A percentile compares a stretch with the other conserved stretches of the same genome.
phyloP scores from a whole-genome alignment of 2,113 vertebrate genomes.

The Pluvialis apricaria region DNA sequence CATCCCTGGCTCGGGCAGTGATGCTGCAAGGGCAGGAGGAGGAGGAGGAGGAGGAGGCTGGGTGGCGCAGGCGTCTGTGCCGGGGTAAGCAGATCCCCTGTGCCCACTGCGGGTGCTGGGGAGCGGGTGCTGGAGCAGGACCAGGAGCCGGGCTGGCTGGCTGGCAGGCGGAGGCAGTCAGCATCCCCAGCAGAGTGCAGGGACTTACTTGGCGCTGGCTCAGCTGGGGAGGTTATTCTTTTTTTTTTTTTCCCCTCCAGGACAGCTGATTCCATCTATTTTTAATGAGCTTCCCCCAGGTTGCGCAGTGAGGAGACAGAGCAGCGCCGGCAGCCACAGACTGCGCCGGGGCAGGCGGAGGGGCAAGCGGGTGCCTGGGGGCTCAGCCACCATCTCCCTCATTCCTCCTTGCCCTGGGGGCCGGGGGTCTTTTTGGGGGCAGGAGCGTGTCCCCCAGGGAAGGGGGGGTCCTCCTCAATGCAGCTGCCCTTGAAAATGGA shows the following conservation, averaged over 20 bases:
- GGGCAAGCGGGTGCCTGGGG: not conserved
- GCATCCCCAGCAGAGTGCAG: not conserved
- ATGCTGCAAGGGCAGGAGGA: constrained; percentile 62
- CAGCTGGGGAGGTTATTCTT: constrained; percentile 61
- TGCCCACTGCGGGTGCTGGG: not conserved
- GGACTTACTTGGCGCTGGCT: constrained; percentile 49
- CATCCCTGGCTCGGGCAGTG: not conserved
- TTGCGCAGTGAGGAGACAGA: constrained; percentile 71
- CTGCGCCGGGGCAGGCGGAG: constrained; percentile 41
- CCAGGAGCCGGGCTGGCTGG: constrained; percentile 45
- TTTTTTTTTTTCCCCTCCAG: constrained; percentile 12
- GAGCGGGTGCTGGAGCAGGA: not conserved
- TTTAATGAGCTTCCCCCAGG: constrained; percentile 80
- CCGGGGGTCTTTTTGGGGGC: not conserved
- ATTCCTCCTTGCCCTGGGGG: not conserved
- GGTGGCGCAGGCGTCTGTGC: not conserved
- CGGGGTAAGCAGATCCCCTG: constrained; percentile 45
- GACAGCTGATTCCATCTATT: constrained; percentile 77
- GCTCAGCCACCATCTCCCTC: not conserved
- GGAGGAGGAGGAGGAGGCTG: not conserved
- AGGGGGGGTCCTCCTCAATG: constrained; percentile 72
- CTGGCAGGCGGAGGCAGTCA: constrained; percentile 49
- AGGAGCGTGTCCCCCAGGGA: constrained; percentile 40
- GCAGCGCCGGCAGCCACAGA: constrained; percentile 47
- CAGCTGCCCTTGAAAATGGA: constrained; percentile 88